Percentiles rank a stretch among this genome's conserved stretches.
Evolutionary conservation across 2,888 invertebrate genomes (phyloP).

Genomic region (Parnassius mnemosyne): DNA sequence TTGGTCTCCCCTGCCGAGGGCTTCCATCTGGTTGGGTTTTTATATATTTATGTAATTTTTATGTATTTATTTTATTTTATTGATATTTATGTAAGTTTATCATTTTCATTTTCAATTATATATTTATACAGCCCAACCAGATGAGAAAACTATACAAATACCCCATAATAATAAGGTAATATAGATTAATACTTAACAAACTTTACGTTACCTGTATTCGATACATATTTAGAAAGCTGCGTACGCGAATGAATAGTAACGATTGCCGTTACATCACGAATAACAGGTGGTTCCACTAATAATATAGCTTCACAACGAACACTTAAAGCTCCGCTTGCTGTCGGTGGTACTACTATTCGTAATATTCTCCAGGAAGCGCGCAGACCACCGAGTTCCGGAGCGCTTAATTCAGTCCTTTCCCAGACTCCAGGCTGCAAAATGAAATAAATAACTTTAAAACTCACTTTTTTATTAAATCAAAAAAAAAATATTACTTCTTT

Average conservation of each 20-base stretch:
- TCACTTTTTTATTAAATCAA: too few relatives aligned
- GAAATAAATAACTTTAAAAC: not conserved
- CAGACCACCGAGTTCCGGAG: constrained; percentile 58
- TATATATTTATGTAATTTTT: too few relatives aligned
- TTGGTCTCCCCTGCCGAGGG: too few relatives aligned
- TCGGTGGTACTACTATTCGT: constrained; percentile 57
- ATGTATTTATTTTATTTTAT: too few relatives aligned
- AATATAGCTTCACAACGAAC: constrained; percentile 67
- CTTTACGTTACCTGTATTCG: constrained; percentile 53
- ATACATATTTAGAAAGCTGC: constrained; percentile 70
- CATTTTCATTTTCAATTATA: too few relatives aligned
- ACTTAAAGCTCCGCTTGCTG: constrained; percentile 62
- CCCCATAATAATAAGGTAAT: too few relatives aligned
- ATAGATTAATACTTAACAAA: too few relatives aligned
- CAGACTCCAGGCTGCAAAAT: constrained; percentile 60
- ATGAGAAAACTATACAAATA: too few relatives aligned
- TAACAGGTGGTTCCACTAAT: constrained; percentile 64
- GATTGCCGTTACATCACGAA: constrained; percentile 52
- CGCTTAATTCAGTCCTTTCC: constrained; percentile 64
- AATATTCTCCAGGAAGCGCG: constrained; percentile 66
- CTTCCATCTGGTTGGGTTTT: too few relatives aligned
- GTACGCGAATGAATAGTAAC: constrained; percentile 68
- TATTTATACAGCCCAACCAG: too few relatives aligned
- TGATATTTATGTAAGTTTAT: too few relatives aligned
- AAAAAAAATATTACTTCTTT: too few relatives aligned